phyloP scores from a whole-genome alignment of 2,888 invertebrate species.

The Xestia xanthographa region DNA sequence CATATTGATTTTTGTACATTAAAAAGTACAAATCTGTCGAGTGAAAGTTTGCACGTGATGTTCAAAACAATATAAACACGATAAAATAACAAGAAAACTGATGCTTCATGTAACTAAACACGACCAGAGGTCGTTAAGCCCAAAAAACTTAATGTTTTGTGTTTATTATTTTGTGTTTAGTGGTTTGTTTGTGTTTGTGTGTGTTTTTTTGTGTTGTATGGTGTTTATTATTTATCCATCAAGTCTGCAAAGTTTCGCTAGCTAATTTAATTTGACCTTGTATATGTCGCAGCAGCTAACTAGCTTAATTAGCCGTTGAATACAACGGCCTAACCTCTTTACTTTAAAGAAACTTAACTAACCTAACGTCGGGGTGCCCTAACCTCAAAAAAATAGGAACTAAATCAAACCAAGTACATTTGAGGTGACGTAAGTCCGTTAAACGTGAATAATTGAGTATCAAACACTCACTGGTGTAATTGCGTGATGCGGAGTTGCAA shows the following conservation, averaged over 20 bases:
- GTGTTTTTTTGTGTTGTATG: too few relatives aligned
- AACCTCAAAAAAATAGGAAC: neutral
- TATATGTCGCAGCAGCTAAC: too few relatives aligned
- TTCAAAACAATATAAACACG: neutral
- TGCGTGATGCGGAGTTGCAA: constrained; percentile 25
- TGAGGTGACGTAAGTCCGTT: constrained; percentile 13
- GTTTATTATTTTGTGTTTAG: neutral
- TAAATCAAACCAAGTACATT: constrained; percentile 20
- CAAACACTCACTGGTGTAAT: constrained; percentile 35
- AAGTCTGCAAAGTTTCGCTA: neutral
- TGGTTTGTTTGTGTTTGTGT: neutral
- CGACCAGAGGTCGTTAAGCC: neutral
- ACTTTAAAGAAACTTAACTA: too few relatives aligned
- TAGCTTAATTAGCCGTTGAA: too few relatives aligned
- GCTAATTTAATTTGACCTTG: neutral
- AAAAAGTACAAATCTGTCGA: neutral
- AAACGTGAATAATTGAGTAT: constrained; percentile 38
- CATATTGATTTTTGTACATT: neutral
- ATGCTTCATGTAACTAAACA: neutral
- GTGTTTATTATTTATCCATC: neutral
- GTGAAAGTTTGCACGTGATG: neutral
- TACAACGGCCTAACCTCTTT: too few relatives aligned
- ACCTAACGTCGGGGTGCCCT: too few relatives aligned
- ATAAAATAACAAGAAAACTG: neutral
- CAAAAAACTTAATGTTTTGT: neutral